phyloP scores from a whole-genome alignment of 2,113 vertebrate genomes.

The Piaya cayana region DNA sequence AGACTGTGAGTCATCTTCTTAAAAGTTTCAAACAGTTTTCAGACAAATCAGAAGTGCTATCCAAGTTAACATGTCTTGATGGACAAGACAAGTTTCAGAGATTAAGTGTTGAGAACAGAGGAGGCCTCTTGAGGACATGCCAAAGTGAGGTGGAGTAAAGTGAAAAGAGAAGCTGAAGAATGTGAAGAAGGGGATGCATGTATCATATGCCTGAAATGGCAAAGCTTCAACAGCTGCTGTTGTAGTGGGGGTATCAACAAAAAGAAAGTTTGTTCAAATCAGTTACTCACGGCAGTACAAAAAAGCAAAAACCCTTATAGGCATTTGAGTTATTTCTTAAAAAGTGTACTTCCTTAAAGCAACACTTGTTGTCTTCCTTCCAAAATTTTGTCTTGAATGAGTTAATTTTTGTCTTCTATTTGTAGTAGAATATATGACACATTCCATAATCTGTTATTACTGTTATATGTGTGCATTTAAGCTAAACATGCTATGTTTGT shows the following conservation, averaged over 20 bases:
- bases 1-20: not conserved
- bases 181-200: not conserved
- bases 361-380: not conserved
- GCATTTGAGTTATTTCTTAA: not conserved
- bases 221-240: not conserved
- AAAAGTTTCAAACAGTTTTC: not conserved
- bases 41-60: not conserved
- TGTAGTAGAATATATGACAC: not conserved
- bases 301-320: not conserved
- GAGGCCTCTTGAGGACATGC: slow-evolving; percentile 63
- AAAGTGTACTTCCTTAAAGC: not conserved
- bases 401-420: not conserved
- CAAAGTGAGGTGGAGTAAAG: not conserved
- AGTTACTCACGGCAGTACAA: not conserved
- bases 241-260: not conserved
- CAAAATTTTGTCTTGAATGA: not conserved
- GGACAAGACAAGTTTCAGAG: slow-evolving; percentile 68
- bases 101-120: slow-evolving; percentile 67
- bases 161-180: slow-evolving; percentile 43
- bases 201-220: not conserved
- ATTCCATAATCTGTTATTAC: not conserved
- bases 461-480: not conserved
- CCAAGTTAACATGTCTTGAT: slow-evolving; percentile 24
- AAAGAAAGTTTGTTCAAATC: not conserved
- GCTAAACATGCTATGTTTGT: not conserved